Evolutionary conservation across 2,113 vertebrate genomes (phyloP), one percentile per base, ranked within the genome.

Genomic region (Mirounga angustirostris): DNA sequence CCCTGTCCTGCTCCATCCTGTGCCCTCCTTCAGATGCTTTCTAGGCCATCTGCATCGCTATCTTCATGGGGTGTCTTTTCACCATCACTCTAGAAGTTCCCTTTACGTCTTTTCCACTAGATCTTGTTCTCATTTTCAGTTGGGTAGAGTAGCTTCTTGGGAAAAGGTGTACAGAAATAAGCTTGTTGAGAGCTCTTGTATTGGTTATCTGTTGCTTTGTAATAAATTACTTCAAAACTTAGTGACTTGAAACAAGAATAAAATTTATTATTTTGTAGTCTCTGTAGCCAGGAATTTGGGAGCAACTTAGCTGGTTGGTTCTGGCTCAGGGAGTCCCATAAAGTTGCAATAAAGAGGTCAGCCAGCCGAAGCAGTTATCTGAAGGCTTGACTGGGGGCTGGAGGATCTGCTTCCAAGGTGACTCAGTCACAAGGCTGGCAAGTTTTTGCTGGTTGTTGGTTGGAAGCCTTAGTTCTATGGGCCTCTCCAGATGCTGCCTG

Each of bases 161-260:
- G 69, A 59, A 76, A 67, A 61, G 12, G 36, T 91, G 3, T 36
- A 26, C 43, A 56, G 50, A 91, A 89, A 58, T 79, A 28, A 76
- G 24, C n/a, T 89, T 87, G 86, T 52, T 79, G 71, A 59, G 50
- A 40, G 15, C 24, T 94, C 36, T 69, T 80, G 2, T 83, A 10
- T 71, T 89, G 30, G 3, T 84, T 89, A 58, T 43, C 40, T 71
- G 43, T 63, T 82, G 54, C 56, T 95, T 74, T 92, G 30, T 91
- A 81, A 61, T 54, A 67, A 89, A 74, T 94, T 92, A 92, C 40
- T 80, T 33, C 10, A 89, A 96, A 69, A 76, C 28, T 36, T 91
- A 82, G 59, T 91, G n/a, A 3, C 71, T 86, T 61, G 56, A 69
- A 80, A 11, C 40, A 80, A 14, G 33, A 89, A 50, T 78, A 63